A percentile compares a stretch with the other conserved stretches of the same genome.
phyloP scores from a whole-genome alignment of 2,888 invertebrate genomes.

The Acleris laterana region DNA sequence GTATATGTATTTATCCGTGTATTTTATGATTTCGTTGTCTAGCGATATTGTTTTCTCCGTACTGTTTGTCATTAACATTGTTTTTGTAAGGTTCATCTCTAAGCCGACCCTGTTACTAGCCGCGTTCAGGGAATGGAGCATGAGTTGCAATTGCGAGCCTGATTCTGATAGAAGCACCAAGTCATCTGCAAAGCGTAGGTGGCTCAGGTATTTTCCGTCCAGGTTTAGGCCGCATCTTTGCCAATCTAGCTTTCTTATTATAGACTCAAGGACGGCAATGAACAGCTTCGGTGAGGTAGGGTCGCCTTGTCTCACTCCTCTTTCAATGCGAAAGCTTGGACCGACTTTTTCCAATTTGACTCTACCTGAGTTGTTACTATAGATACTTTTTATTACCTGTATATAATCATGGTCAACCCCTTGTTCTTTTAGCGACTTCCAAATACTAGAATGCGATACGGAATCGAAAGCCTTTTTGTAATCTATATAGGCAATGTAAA shows the following conservation, averaged over 20 bases:
- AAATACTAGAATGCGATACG: constrained; percentile 13
- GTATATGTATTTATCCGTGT: too few species aligned
- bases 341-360: constrained; percentile 17
- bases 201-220: constrained; percentile 7
- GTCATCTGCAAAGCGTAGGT: constrained; percentile 30
- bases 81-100: constrained; percentile 23
- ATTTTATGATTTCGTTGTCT: constrained; percentile 1
- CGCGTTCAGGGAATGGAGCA: constrained; percentile 10
- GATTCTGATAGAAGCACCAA: constrained; percentile 22
- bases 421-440: constrained; percentile 6
- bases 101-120: constrained; percentile 12
- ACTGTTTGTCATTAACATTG: constrained; percentile 22
- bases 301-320: constrained; percentile 35
- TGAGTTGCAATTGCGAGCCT: constrained; percentile 11
- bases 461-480: constrained; percentile 25
- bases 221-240: constrained; percentile 3
- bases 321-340: constrained; percentile 18
- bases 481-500: constrained; percentile 22
- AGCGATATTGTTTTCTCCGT: background rate
- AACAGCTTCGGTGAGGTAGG: constrained; percentile 31
- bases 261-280: constrained; percentile 28
- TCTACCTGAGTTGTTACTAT: background rate
- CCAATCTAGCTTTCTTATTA: constrained; percentile 40
- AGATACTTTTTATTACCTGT: constrained; percentile 5
- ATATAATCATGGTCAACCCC: constrained; percentile 6